Evolutionary conservation across 2,113 vertebrate genomes (phyloP), one percentile per base, ranked within the genome.

Genomic region (Aegithalos caudatus): DNA sequence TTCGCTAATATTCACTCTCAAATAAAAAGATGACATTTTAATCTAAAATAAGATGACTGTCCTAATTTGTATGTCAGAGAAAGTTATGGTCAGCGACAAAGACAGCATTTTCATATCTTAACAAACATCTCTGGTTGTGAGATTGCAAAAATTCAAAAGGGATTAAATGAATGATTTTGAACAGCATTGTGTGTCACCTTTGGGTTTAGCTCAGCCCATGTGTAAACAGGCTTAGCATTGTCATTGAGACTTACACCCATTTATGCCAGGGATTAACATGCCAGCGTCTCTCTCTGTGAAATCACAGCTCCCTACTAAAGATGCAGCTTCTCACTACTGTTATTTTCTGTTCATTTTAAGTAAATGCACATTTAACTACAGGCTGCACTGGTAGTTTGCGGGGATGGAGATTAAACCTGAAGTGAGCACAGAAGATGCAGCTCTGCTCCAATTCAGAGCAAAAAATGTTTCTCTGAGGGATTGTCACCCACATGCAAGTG

Each of bases 11-110:
- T 92, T 97, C 54, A 28, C 53, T 92, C 91, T 91, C 89, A 54
- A 95, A 92, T 94, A 95, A 96, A 86, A 94, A 92, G 70, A 81
- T 86, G 40, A 88, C 53, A 79, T 70, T n/a, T 85, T 92, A 67
- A 90, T 90, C 78, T 95, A 93, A 96, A 96, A 93, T 95, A 95
- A 94, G 81, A 90, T 81, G 54, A 90, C 48, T 96, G 78, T 73
- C n/a, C 17, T 77, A 82, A 65, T 95, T 92, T 95, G 70, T 71
- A 87, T 92, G 88, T 95, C 85, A 93, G 93, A 96, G 87, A 45
- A 96, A 96, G 86, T 90, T 56, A 84, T 69, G 80, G 56, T 80
- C 84, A 79, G 64, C 25, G 37, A 66, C 62, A 95, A 86, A 69
- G 66, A 85, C 79, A 92, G 74, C 24, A 61, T 56, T 94, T 64